Conservation (phyloP, 2,888 invertebrate species). For the Himalopsyche japonica region DNA sequence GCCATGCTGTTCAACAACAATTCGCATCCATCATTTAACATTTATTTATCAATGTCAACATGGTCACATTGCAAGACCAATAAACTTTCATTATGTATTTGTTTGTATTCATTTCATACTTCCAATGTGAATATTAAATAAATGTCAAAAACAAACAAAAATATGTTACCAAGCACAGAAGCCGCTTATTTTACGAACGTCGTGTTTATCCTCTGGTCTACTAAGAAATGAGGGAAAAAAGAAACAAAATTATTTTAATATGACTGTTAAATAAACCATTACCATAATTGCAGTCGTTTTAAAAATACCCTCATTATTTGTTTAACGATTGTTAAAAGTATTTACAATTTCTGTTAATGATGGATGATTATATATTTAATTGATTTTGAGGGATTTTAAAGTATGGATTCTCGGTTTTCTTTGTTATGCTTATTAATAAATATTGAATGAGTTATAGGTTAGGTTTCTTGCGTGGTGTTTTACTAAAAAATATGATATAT, state of each 20-base stretch:
- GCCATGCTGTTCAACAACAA: too few relatives aligned
- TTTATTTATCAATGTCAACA: not conserved
- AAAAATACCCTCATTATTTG: not conserved
- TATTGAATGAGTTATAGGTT: too few relatives aligned
- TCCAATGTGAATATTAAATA: not conserved
- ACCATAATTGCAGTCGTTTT: not conserved
- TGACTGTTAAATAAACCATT: not conserved
- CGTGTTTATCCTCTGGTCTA: not conserved
- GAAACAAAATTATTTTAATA: not conserved
- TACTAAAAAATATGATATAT: too few relatives aligned
- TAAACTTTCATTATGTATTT: not conserved
- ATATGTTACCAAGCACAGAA: not conserved
- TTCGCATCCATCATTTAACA: too few relatives aligned
- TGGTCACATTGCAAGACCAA: not conserved
- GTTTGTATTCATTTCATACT: not conserved
- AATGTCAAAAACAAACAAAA: not conserved
- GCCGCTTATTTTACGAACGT: not conserved
- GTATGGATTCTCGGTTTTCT: not conserved
- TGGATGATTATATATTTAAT: not conserved
- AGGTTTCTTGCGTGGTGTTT: too few relatives aligned
- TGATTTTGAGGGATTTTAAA: not conserved
- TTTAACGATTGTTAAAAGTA: not conserved
- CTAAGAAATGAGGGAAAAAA: not conserved
- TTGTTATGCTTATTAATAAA: too few relatives aligned
- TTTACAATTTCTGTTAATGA: not conserved